These are phyloP conservation scores for Echinarachnius parma DNA, from an alignment of 53 echinoderm and acorn worm genomes.

Conservation along the genomic window DNA sequence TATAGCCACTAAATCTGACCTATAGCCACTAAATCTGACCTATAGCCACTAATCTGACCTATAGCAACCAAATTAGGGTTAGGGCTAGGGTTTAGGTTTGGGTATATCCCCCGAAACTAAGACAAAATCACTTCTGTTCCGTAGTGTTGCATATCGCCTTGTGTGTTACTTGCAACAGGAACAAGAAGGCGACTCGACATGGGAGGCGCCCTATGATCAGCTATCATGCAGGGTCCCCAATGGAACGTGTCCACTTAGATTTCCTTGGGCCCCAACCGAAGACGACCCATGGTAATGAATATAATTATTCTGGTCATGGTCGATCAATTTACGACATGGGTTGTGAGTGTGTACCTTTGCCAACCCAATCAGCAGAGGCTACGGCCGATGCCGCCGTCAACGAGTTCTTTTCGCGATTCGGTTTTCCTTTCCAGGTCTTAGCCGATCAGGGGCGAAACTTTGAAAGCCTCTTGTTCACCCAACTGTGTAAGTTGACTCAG, in stretches of 20 bases:
- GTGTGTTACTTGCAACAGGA: slow-evolving; percentile 47
- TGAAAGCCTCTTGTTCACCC: slow-evolving; percentile 13
- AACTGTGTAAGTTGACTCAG: slow-evolving; percentile 22
- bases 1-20: no score
- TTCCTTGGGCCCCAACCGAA: slow-evolving; percentile 57
- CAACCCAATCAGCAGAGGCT: no score
- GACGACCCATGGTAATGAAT: slow-evolving; percentile 37
- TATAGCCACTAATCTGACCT: no score
- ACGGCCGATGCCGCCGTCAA: no score
- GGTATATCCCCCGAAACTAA: no score
- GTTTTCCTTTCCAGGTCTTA: slow-evolving; percentile 40
- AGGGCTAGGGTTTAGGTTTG: no score
- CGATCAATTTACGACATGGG: slow-evolving; percentile 60
- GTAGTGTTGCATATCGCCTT: slow-evolving; percentile 15
- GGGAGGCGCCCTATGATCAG: slow-evolving; percentile 25
- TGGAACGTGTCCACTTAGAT: slow-evolving; percentile 59
- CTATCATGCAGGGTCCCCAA: slow-evolving; percentile 53
- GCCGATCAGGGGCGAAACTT: slow-evolving; percentile 48
- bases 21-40: no score
- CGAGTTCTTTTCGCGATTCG: slow-evolving; percentile 52
- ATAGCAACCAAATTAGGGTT: no score
- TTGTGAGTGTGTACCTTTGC: no score
- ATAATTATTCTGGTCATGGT: slow-evolving; percentile 65
- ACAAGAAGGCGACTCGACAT: slow-evolving; percentile 40
- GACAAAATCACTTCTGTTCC: no score